These are phyloP conservation scores for Steinernema hermaphroditum DNA, from an alignment of 2,888 invertebrate species.

Conservation along the genomic window DNA sequence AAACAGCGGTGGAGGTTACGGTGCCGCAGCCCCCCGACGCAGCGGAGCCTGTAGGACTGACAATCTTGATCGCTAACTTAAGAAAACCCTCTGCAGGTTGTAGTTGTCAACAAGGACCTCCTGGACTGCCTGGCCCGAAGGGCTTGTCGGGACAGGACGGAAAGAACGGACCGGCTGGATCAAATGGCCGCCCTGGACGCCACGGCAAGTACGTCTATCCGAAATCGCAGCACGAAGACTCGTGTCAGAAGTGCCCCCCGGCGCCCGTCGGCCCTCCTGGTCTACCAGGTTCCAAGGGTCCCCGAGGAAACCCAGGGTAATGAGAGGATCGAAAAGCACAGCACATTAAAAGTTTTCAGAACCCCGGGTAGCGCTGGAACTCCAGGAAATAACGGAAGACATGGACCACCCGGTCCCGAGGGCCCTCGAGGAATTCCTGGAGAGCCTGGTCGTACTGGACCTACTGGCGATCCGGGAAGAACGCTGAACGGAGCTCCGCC, in stretches of 20 bases:
- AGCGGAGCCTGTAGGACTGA: not conserved
- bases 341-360: conserved; percentile 31
- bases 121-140: conserved; percentile 46
- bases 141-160: conserved; percentile 42
- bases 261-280: conserved; percentile 54
- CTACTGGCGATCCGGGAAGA: conserved; percentile 49
- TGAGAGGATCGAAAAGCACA: not conserved
- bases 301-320: conserved; percentile 46
- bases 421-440: conserved; percentile 54
- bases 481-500: conserved; percentile 36
- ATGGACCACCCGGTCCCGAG: conserved; percentile 53
- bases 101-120: conserved; percentile 53
- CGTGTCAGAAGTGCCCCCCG: conserved; percentile 54
- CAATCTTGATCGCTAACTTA: no score
- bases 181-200: conserved; percentile 52
- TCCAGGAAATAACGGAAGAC: conserved; percentile 44
- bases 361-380: conserved; percentile 45
- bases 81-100: conserved; percentile 41
- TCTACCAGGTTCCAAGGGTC: conserved; percentile 52
- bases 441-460: conserved; percentile 40
- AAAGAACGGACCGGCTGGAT: conserved; percentile 42
- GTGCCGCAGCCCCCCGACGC: not conserved
- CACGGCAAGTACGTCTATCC: conserved; percentile 48
- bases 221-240: conserved; percentile 39
- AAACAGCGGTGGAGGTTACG: not conserved